Evolutionary conservation across 1,140 invertebrate genomes (phyloP), one percentile per base, ranked within the genome.

Genomic region (Meloidogyne hapla): DNA sequence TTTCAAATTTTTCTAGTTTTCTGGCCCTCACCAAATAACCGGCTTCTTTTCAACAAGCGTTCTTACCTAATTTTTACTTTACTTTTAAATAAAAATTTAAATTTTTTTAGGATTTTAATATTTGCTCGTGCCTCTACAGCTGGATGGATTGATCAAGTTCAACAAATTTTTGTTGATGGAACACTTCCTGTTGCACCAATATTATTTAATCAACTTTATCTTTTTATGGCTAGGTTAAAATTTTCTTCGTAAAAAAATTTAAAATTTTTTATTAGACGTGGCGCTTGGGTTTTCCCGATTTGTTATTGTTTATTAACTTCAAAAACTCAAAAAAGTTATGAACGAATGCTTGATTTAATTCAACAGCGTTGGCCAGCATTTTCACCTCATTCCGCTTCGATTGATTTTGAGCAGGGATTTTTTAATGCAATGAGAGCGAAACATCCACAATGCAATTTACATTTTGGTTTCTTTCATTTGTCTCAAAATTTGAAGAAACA

Each of bases 151-250:
- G 69, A 70, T 10, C 69, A 70, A 70, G 28, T 70, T 15, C 69
- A 70, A 61, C 69, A 70, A n/a, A 70, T 70, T 28, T 70, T 56
- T 42, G 69, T 28, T 45, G 69, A 70, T 33, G 69, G 69, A 25
- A 70, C 69, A 9, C 26, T 70, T 21, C 26, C 33, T 61, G 61
- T 70, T 21, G 28, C 69, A 8, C 69, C 45, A 18, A 25, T 61
- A 2, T 70, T 70, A 4, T 70, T 70, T 61, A 21, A 45, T n/a
- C 69, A 70, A 9, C 28, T 70, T 42, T 70, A 70, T 61, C 25
- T 70, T 8, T 28, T 70, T 18, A 56, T 70, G 69, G 45, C 69
- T 18, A 70, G 69, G 69, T 70, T 25, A 33, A 33, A 33, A 33
- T 33, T 18, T 18, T 10, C 1, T 48, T 40, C 26, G 3, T 48